Evolutionary conservation across 1,140 invertebrate genomes (phyloP), one percentile per base, ranked within the genome.

Genomic region (Diorhabda sublineata): DNA sequence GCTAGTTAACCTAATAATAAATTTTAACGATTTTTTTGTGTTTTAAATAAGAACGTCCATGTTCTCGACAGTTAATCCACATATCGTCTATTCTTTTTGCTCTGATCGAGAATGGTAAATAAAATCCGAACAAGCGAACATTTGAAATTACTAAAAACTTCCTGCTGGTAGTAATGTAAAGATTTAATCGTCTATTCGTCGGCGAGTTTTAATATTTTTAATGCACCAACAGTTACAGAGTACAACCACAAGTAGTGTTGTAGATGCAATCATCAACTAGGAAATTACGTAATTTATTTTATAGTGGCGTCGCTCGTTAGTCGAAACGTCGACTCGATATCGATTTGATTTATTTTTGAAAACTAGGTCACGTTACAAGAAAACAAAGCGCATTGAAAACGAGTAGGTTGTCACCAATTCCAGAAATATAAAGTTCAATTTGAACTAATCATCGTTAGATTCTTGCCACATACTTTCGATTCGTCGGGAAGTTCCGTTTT

Each of bases 141-240:
- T 62, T 62, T 44, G 61, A 62, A 62, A 44, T 45, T 41, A 64
- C 41, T 64, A 57, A 64, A 64, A 64, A 45, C 52, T 56, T 64
- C 63, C 63, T 64, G 63, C 63, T 64, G 63, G 41, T 64, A 42
- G 26, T 9, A 45, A 44, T 45, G 58, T 60, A 42, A 56, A 64
- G 63, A 64, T 64, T 52, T 56, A 64, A 64, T 64, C 63, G 43
- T 5, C 63, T 45, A 64, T 26, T 57, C 45, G 63, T 8, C 63
- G 61, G 42, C 61, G 45, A 62, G 42, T 62, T 62, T 62, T 62
- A 62, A 62, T 62, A 62, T 62, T 62, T 62, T 62, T 62, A 62
- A 62, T 62, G 61, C 61, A 44, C 42, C 43, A 44, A 62, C 6
- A 52, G 47, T n/a, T 52, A 52, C 47, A 52, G 47, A 52, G 47